Evolutionary conservation across 2,888 invertebrate species (phyloP).

Genomic region (Tipula unca): DNA sequence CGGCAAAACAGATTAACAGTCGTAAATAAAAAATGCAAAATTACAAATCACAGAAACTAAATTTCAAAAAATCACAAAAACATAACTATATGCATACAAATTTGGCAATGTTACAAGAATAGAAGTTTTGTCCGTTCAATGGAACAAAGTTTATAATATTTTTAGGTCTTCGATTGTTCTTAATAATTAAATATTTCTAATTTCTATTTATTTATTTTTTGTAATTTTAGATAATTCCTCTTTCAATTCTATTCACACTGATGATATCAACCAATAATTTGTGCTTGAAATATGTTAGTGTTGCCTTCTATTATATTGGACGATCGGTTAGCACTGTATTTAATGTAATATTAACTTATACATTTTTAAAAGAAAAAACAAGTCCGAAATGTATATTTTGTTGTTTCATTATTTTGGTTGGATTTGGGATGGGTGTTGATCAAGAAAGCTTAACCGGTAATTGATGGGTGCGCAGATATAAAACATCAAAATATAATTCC

Average conservation of each 20-base stretch:
- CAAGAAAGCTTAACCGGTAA: slow-evolving; percentile 83
- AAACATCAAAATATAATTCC: neutral
- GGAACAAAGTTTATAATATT: no score
- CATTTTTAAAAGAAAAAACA: slow-evolving; percentile 78
- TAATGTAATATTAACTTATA: slow-evolving; percentile 86
- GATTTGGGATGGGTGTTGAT: slow-evolving; percentile 92
- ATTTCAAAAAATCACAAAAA: no score
- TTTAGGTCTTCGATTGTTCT: no score
- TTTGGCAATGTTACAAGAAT: no score
- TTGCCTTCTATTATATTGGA: slow-evolving; percentile 97
- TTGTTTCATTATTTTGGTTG: slow-evolving; percentile 80
- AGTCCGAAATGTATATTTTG: slow-evolving; percentile 73
- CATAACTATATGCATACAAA: no score
- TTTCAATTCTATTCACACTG: slow-evolving; percentile 87
- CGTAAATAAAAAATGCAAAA: no score
- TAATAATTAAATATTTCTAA: no score
- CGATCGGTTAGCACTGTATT: slow-evolving; percentile 95
- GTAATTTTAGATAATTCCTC: slow-evolving; percentile 66
- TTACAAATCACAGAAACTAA: no score
- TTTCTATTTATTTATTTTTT: no score
- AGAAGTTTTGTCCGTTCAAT: no score
- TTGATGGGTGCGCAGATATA: neutral
- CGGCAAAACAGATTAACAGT: no score
- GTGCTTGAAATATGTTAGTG: slow-evolving; percentile 92
- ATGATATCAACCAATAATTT: slow-evolving; percentile 98